A percentile compares a stretch with the other conserved stretches of the same genome.
Conservation (phyloP, 2,113 vertebrate genomes). For the Pelobates fuscus region DNA sequence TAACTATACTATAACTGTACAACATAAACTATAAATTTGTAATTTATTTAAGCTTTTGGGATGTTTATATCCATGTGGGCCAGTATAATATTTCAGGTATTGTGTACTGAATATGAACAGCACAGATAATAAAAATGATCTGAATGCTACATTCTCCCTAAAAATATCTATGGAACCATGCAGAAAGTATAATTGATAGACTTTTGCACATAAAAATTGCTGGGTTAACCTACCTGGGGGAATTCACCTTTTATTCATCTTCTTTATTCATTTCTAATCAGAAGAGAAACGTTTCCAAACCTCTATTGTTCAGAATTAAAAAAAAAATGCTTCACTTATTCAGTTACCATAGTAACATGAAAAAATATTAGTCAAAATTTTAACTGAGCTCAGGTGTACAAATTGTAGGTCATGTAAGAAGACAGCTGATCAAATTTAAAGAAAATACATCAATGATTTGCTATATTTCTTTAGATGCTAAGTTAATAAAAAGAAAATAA, state of each 20-base stretch:
- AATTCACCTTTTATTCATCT: neutral
- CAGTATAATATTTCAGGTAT: too few relatives aligned
- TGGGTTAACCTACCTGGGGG: neutral
- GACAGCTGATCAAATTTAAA: neutral
- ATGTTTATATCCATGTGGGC: too few relatives aligned
- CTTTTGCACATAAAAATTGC: neutral
- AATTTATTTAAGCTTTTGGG: too few relatives aligned
- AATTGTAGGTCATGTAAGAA: neutral
- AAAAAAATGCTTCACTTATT: slow-evolving; percentile 4
- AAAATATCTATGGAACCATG: neutral
- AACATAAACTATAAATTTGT: too few relatives aligned
- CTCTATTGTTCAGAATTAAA: neutral
- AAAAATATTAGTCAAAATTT: neutral
- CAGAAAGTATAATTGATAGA: neutral
- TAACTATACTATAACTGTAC: too few relatives aligned
- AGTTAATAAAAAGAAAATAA: too few relatives aligned
- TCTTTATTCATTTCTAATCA: neutral
- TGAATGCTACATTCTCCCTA: too few relatives aligned
- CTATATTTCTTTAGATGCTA: too few relatives aligned
- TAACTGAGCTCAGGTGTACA: neutral
- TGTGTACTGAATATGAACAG: too few relatives aligned
- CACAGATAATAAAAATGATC: too few relatives aligned
- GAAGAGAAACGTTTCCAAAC: neutral
- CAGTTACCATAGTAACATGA: slow-evolving; percentile 18
- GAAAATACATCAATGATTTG: too few relatives aligned